Base-by-base conservation (phyloP, 2,888 invertebrate species). In the Norana najaformis region DNA sequence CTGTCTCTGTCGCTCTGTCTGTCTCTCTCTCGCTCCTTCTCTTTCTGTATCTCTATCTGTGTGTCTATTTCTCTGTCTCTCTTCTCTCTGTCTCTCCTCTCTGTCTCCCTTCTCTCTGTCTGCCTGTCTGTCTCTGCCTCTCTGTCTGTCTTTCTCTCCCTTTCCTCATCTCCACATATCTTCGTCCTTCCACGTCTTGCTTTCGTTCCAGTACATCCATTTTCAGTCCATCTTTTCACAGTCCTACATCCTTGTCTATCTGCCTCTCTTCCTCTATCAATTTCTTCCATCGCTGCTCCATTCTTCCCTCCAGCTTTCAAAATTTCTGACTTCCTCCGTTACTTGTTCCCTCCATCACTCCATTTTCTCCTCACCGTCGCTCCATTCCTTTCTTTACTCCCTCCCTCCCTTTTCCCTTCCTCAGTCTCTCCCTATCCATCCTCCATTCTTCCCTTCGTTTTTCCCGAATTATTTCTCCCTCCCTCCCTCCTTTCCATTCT, bases 311-410 rank as follows among this genome's bases (percentile, higher is more conserved):
- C 53, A 6, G 23, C 53, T 4, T 2, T 53, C 30, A 2, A 30
- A 30, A 30, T 53, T 53, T 47, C 18, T 47, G 3, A 47, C 14
- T 47, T 20, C 47, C 47, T 47, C 11, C 47, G 18, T 47, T 47
- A 4, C 47, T 47, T 20, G 3, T 47, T 47, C 47, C 47, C 47
- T 47, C 47, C 47, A 16, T 47, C 47, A 4, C 47, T 36, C 69
- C 88, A 35, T 88, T 90, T 88, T 41, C 30, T 4, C 13, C 88
- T 34, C 36, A 88, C 41, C 53, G 16, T 88, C 47, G 83, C 14
- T 69, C 83, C 14, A 37, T 30, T 34, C 39, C 47, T 83, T 90
- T 83, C 20, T 47, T 47, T 89, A 89, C 47, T 39, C 89, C 89
- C n/a, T 53, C 35, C 4, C 89, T 47, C 16, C 83, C 89, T 38